A percentile compares a stretch with the other conserved stretches of the same genome.
Evolutionary conservation across 2,888 invertebrate species (phyloP).

Genomic region (Corythucha ciliata): DNA sequence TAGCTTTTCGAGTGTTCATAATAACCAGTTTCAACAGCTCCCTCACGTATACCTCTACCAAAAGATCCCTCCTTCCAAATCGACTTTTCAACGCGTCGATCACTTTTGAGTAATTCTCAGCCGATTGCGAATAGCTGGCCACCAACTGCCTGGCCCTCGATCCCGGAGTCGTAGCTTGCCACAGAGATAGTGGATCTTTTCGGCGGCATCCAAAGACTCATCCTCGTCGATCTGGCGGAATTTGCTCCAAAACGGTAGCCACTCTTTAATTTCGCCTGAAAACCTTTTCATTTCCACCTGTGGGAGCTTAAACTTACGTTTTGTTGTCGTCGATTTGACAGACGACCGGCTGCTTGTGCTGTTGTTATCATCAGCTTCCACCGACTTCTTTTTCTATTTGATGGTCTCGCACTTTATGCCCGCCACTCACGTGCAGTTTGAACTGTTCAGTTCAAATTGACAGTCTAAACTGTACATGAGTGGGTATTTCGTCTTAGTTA

Average conservation of each 20-base stretch:
- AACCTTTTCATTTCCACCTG: not conserved
- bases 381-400: too few relatives aligned
- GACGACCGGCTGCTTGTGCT: too few relatives aligned
- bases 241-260: constrained; percentile 1
- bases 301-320: constrained; percentile 4
- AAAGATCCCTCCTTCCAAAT: not conserved
- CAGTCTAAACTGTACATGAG: too few relatives aligned
- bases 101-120: not conserved
- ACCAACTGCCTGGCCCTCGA: not conserved
- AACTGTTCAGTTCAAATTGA: too few relatives aligned
- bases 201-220: not conserved
- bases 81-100: not conserved
- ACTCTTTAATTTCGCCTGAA: constrained; percentile 2
- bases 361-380: too few relatives aligned
- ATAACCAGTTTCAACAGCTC: not conserved
- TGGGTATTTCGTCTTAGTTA: too few relatives aligned
- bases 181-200: not conserved
- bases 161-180: not conserved
- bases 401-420: too few relatives aligned
- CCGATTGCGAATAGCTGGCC: not conserved
- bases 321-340: too few relatives aligned
- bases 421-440: too few relatives aligned
- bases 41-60: constrained; percentile 1
- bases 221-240: constrained; percentile 4
- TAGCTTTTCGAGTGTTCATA: not conserved